A percentile compares a stretch with the other conserved stretches of the same genome.
Conservation (phyloP, 2,888 invertebrate species). For the Sisyra terminalis region DNA sequence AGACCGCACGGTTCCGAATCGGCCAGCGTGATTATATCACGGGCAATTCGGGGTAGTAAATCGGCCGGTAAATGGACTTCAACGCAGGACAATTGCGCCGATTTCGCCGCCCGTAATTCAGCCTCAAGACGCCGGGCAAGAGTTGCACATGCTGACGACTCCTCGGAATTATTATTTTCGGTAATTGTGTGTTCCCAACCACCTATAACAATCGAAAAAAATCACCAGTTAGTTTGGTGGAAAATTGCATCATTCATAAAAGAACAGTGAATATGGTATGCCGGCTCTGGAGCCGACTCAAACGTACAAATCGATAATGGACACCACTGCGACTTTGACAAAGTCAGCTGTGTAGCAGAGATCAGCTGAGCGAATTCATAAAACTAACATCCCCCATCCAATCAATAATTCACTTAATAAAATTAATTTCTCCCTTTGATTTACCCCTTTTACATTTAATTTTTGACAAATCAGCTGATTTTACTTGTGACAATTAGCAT, state of each 20-base stretch:
- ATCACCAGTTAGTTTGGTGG: not conserved
- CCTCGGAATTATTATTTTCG: slow-evolving; percentile 18
- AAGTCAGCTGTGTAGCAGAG: not conserved
- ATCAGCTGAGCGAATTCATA: not conserved
- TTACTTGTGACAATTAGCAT: too few species aligned
- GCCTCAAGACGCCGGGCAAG: slow-evolving; percentile 61
- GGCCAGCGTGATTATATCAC: slow-evolving; percentile 65
- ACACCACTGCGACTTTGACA: not conserved
- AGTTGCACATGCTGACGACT: slow-evolving; percentile 41
- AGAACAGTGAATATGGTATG: not conserved
- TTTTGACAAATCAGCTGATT: not conserved
- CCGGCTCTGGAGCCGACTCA: not conserved
- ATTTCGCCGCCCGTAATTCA: slow-evolving; percentile 65
- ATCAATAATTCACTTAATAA: not conserved
- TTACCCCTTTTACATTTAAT: too few species aligned
- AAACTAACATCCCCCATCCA: not conserved
- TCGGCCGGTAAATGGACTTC: slow-evolving; percentile 76
- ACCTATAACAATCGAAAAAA: slow-evolving; percentile 1
- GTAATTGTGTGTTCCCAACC: slow-evolving; percentile 6
- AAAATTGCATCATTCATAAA: slow-evolving; percentile 6
- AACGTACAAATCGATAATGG: not conserved
- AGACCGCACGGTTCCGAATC: slow-evolving; percentile 84
- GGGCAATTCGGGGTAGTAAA: slow-evolving; percentile 59
- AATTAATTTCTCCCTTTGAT: not conserved
- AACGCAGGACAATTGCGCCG: slow-evolving; percentile 63